Evolutionary conservation across 2,797 vertebrate species (phyloP), one percentile per base, ranked within the genome.

Genomic region (Buceros bicornis): DNA sequence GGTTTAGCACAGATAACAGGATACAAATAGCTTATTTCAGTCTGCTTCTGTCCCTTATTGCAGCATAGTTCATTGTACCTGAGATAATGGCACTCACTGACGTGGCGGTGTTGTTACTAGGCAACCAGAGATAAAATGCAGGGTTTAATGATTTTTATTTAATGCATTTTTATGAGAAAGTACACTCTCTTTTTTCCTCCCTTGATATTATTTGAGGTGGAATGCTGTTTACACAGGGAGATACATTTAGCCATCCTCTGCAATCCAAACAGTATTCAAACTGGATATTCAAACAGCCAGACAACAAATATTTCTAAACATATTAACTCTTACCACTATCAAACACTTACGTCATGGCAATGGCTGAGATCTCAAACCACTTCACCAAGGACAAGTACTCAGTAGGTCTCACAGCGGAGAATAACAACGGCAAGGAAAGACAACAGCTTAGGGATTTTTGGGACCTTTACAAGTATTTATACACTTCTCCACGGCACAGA

Each of bases 91-190:
- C 94, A 76, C 97, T 98, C 97, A 97, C 97, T 98, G 97, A 98
- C 96, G 93, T 97, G 97, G 95, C 94, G 96, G 96, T 92, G 93
- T 94, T 96, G 99, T 99, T 99, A 98, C 99, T 96, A 98, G 97
- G 99, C 98, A 99, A 99, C 99, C 93, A 74, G 82, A 97, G 93
- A 97, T 96, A 97, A 97, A 96, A 97, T 82, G 95, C 90, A 90
- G 91, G 92, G 84, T 97, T 98, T 97, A 97, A 97, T 96, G 94
- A 97, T 93, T 97, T 97, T 97, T 96, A 93, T 97, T 98, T 97
- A 97, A 98, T 97, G 96, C 91, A 97, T 97, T 97, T 97, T 97
- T 97, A 97, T 95, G 93, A 97, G 94, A 97, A 94, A 95, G 83
- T 91, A 97, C 65, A 89, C 51, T 77, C 76, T 92, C 57, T 92